A percentile compares a stretch with the other conserved stretches of the same genome.
Evolutionary conservation across 2,113 vertebrate genomes (phyloP).

Genomic region (Corvus moneduloides): DNA sequence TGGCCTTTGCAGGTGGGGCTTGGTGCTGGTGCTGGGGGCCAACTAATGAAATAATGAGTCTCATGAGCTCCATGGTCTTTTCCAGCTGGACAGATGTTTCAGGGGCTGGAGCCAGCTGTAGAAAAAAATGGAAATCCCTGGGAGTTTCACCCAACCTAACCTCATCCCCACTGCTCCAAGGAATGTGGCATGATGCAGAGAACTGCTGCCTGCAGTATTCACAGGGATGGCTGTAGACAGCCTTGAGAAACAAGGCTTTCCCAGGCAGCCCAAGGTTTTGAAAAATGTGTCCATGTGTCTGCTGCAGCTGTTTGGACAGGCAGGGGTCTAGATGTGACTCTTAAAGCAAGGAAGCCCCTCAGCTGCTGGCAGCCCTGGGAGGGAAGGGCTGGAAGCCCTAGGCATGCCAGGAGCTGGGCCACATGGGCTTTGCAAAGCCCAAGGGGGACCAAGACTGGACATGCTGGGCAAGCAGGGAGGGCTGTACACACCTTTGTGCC

Average conservation of each 20-base stretch:
- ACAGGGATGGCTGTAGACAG: neutral
- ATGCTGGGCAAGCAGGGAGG: neutral
- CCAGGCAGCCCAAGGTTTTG: neutral
- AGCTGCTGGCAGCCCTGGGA: neutral
- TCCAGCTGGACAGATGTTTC: conserved; percentile 16
- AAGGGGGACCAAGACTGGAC: neutral
- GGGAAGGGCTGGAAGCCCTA: neutral
- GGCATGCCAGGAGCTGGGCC: neutral
- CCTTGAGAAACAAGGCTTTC: conserved; percentile 13
- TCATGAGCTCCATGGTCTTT: neutral
- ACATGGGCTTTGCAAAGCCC: neutral
- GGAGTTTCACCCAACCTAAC: conserved; percentile 50
- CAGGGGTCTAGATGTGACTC: neutral
- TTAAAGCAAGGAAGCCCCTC: neutral
- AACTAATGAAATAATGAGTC: neutral
- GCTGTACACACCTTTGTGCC: neutral
- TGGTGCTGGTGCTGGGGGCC: neutral
- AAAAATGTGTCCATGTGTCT: neutral
- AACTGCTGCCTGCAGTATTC: neutral
- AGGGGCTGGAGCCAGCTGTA: neutral
- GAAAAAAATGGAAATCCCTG: neutral
- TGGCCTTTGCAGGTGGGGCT: neutral
- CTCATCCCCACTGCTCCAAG: neutral
- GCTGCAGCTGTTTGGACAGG: conserved; percentile 13
- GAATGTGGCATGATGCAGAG: rapidly evolving